Conservation (phyloP, 2,113 vertebrate species). For the Azemiops feae region DNA sequence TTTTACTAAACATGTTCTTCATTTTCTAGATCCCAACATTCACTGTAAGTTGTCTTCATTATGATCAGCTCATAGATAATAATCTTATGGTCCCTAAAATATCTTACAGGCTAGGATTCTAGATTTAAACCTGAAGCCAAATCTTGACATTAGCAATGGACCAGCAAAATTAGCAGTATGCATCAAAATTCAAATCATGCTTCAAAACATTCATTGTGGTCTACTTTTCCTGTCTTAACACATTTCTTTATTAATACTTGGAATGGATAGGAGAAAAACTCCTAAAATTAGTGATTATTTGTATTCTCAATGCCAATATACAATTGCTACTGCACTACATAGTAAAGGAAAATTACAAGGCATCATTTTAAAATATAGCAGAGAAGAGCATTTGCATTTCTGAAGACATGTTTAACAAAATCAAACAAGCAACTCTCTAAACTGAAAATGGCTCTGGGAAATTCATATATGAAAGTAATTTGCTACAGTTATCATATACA, state of each 20-base stretch:
- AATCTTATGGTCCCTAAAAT: background rate
- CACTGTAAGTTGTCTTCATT: background rate
- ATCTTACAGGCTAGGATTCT: too few species aligned
- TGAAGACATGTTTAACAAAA: background rate
- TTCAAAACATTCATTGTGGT: background rate
- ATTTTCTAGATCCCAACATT: background rate
- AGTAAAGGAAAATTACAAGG: background rate
- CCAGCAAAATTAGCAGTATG: fast-evolving
- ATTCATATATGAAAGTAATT: background rate
- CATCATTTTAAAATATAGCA: background rate
- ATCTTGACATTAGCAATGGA: background rate
- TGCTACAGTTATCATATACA: background rate
- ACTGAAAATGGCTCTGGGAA: background rate
- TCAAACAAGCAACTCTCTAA: background rate
- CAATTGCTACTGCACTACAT: too few species aligned
- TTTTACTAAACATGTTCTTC: background rate
- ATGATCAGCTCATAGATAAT: background rate
- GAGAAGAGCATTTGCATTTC: background rate
- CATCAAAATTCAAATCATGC: background rate
- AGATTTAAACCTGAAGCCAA: background rate
- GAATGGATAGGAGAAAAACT: background rate
- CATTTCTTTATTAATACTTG: background rate
- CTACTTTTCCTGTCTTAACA: background rate
- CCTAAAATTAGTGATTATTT: background rate
- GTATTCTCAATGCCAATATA: background rate